These are phyloP conservation scores for Bombus difficillimus DNA, from an alignment of 1,140 invertebrate species.

Conservation along the genomic window DNA sequence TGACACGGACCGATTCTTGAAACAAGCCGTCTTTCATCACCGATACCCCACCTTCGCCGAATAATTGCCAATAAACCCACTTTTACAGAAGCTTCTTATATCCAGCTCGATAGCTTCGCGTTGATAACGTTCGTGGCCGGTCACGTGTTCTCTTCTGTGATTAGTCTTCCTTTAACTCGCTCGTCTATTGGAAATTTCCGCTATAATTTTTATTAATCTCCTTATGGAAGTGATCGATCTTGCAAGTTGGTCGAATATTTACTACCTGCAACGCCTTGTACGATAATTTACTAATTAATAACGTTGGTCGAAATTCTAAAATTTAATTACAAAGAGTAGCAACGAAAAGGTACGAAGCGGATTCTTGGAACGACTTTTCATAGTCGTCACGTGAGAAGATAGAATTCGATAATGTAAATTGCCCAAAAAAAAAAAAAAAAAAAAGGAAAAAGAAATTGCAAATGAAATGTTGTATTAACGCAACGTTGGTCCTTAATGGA, in stretches of 20 bases:
- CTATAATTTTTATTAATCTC: background rate
- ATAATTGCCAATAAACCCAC: conserved; percentile 43
- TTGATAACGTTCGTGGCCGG: background rate
- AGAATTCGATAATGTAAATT: background rate
- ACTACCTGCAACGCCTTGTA: background rate
- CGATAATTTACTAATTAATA: background rate
- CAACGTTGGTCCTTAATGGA: too few relatives aligned
- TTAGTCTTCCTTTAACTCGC: background rate
- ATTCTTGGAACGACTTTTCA: too few relatives aligned
- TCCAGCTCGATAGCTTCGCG: background rate
- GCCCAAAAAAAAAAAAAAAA: background rate
- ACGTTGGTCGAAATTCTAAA: background rate
- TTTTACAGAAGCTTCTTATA: background rate
- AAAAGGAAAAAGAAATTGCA: too few relatives aligned
- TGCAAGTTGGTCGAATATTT: too few relatives aligned
- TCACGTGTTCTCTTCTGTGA: background rate
- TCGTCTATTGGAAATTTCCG: too few relatives aligned
- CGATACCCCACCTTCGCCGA: background rate
- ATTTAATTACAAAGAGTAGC: background rate
- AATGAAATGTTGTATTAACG: too few relatives aligned
- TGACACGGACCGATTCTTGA: background rate
- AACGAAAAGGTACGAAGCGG: too few relatives aligned
- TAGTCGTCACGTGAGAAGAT: too few relatives aligned
- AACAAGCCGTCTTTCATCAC: background rate
- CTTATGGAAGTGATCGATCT: too few relatives aligned